Percentiles rank a stretch among this genome's conserved stretches.
Evolutionary conservation across 1,140 invertebrate genomes (phyloP).

Genomic region (Aphis gossypii): DNA sequence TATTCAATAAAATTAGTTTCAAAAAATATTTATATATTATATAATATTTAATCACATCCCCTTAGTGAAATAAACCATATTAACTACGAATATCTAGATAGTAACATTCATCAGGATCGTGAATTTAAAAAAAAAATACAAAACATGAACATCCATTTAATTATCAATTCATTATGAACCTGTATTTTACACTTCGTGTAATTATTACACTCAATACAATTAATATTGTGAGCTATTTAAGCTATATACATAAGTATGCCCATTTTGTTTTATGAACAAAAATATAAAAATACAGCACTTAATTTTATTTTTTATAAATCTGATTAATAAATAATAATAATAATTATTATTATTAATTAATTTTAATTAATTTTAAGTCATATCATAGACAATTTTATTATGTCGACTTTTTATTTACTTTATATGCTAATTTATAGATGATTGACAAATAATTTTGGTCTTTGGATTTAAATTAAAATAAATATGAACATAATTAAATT

Average conservation of each 20-base stretch:
- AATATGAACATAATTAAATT: too few relatives aligned
- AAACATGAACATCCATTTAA: neutral
- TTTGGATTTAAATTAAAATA: too few relatives aligned
- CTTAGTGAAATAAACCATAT: neutral
- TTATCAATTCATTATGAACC: neutral
- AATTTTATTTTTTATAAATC: too few relatives aligned
- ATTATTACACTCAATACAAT: neutral
- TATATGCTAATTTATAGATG: too few relatives aligned
- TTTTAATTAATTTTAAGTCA: too few relatives aligned
- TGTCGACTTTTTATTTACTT: too few relatives aligned
- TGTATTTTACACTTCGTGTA: neutral
- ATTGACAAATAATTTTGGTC: too few relatives aligned
- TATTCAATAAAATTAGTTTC: neutral
- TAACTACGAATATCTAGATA: neutral
- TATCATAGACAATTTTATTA: too few relatives aligned
- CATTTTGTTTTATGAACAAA: too few relatives aligned
- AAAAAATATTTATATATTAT: neutral
- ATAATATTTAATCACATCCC: neutral
- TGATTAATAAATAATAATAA: too few relatives aligned
- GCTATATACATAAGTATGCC: neutral
- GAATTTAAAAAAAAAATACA: neutral
- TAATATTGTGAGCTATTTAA: neutral
- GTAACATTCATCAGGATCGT: neutral
- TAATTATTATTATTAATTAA: too few relatives aligned
- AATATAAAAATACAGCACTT: too few relatives aligned